Evolutionary conservation across 1,140 invertebrate species (phyloP).

Genomic region (Platorchestia sp.): DNA sequence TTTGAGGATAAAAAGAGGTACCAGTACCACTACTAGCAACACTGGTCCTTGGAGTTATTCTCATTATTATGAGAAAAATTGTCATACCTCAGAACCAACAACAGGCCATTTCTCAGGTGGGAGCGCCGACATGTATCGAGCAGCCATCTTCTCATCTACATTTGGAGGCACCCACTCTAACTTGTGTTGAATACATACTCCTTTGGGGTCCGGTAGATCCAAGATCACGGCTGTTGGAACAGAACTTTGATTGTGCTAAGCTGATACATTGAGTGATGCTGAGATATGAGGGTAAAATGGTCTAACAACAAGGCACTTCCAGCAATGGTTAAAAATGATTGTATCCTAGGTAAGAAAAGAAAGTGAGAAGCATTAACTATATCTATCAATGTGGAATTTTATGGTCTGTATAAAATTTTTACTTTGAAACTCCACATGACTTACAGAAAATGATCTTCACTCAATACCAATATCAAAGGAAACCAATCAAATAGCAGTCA

Average conservation of each 20-base stretch:
- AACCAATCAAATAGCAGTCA: no score
- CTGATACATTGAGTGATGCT: background rate
- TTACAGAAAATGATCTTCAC: no score
- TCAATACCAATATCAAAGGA: no score
- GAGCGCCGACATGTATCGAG: conserved; percentile 65
- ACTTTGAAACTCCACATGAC: no score
- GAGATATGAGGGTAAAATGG: background rate
- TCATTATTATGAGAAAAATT: no score
- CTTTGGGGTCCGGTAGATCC: conserved; percentile 42
- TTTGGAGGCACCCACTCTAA: conserved; percentile 67
- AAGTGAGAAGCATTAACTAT: no score
- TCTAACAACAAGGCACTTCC: background rate
- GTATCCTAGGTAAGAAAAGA: background rate
- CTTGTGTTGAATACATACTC: conserved; percentile 59
- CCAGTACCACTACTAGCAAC: no score
- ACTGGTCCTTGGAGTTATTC: no score
- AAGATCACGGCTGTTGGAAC: background rate
- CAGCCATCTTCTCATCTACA: conserved; percentile 59
- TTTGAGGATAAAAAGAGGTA: no score
- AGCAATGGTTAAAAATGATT: background rate
- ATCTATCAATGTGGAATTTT: no score
- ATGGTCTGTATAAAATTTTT: no score
- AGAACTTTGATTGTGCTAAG: background rate
- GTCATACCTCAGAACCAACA: conserved; percentile 64
- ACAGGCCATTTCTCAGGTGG: conserved; percentile 65